Base-by-base conservation (phyloP, 2,113 vertebrate genomes). In the Motacilla alba region DNA sequence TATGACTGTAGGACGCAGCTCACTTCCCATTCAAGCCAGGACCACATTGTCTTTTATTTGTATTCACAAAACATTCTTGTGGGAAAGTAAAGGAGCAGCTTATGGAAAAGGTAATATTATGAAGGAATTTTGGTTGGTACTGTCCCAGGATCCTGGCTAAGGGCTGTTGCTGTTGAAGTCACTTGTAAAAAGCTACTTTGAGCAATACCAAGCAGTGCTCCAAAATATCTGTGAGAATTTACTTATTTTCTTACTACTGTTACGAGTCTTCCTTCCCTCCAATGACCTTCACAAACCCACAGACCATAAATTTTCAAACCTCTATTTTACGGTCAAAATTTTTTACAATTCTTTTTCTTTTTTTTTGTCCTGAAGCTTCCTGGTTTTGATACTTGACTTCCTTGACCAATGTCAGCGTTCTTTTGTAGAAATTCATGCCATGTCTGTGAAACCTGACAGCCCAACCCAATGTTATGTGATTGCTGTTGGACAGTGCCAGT, bases 1-100 rank as follows among this genome's bases (percentile, higher is more conserved):
- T 93, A 77, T 60, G 82, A 56, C 80, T 89, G 85, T 52, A 75
- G 86, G 90, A 96, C 56, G 52, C 93, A 92, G 75, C 82, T 93
- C 85, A 19, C 78, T 93, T 97, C 91, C 78, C 37, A 77, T 91
- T 90, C 67, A 62, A 77, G 55, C 43, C 1, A 14, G 85, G 63
- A 90, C 89, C 93, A 77, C 87, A 13, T 55, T 76, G 33, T 53
- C 93, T 91, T 94, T 85, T 87, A 52, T 96, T 94, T 73, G 33
- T 74, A 70, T 80, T 92, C 85, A 66, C 55, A 30, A 50, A 77
- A 78, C 43, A 77, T 82, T 91, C 94, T 76, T 94, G 90, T 95
- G 94, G 91, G 85, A 46, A 88, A 88, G 39, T 7, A 30, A 93
- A 95, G 79, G 55, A 81, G 37, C 76, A 81, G 88, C 44, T 93